Evolutionary conservation across 2,888 invertebrate species (phyloP), one percentile per base, ranked within the genome.

Genomic region (Drosophila flavopinicola): DNA sequence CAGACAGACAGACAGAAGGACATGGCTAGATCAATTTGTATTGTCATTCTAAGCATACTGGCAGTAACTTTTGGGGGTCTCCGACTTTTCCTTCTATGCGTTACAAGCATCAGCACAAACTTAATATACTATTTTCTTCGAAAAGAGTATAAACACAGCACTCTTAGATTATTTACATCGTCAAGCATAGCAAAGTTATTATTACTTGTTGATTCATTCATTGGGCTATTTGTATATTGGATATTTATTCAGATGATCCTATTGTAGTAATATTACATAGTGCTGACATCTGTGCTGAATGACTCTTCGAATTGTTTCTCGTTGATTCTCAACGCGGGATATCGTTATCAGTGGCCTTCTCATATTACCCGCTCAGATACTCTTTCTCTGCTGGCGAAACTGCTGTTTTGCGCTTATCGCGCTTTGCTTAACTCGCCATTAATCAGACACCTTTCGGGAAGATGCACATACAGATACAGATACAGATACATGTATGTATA

Each of bases 381-480:
- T n/a, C 17, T 23, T 38, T 6, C 48, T 57, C 45, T 9, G 30
- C 29, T 59, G 53, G 33, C 49, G n/a, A n/a, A 64, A 30, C 33
- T 33, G 58, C 23, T 61, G 51, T 44, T 61, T 39, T 13, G 39
- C 1, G 45, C 51, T 66, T 72, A 72, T 70, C 67, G 27, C 29
- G 49, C 35, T 52, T 32, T 44, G 25, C 39, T 35, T 52, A 49
- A 44, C 35, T 33, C 37, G 39, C 45, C 41, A 60, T 25, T 49
- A 52, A 58, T 63, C 32, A 27, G 67, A 35, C 47, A 57, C 72
- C 39, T 24, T 39, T 42, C 7, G 20, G 2, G 20, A 10, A 11
- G 17, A 13, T 30, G 56, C 15, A 32, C 44, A 30, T 15, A 44
- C 24, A 32, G 10, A 48, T 47, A 48, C 47, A 29, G 41, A 30